Percentiles rank a stretch among this genome's conserved stretches.
Conservation (phyloP, 2,797 vertebrate genomes). For the Ptychadena robeensis region DNA sequence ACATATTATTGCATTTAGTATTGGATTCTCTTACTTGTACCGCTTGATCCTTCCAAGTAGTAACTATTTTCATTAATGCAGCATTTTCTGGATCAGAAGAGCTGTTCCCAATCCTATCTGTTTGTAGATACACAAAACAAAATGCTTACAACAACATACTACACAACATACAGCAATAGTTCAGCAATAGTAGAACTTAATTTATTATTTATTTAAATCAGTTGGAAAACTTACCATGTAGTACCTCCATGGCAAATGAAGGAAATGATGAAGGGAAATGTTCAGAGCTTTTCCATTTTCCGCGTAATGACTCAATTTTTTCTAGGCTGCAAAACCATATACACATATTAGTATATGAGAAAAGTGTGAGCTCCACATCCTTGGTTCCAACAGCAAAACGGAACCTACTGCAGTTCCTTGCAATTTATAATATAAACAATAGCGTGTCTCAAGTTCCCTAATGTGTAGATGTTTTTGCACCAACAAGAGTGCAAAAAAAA, state of each 20-base stretch:
- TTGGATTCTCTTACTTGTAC: conserved; percentile 73
- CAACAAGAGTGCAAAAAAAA: neutral
- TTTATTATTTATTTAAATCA: conserved; percentile 22
- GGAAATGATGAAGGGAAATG: conserved; percentile 56
- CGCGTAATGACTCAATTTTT: conserved; percentile 66
- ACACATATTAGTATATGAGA: conserved; percentile 14
- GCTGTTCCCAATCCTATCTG: conserved; percentile 65
- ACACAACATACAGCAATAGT: too few relatives aligned
- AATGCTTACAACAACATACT: neutral
- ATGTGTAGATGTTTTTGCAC: neutral
- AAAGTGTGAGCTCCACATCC: neutral
- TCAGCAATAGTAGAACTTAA: too few relatives aligned
- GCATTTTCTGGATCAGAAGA: conserved; percentile 58
- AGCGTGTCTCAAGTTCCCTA: neutral
- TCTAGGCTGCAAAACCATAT: conserved; percentile 65
- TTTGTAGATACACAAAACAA: conserved; percentile 48
- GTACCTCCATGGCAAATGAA: conserved; percentile 63
- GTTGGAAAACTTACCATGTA: conserved; percentile 68
- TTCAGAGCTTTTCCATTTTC: conserved; percentile 66
- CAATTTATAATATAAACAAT: neutral
- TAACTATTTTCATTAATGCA: conserved; percentile 72
- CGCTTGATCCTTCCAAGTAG: conserved; percentile 75
- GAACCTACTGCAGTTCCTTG: neutral
- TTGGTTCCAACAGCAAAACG: neutral
- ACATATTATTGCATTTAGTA: neutral